Percentiles rank a stretch among this genome's conserved stretches.
Conservation (phyloP, 2,113 vertebrate genomes). For the Mus pahari region DNA sequence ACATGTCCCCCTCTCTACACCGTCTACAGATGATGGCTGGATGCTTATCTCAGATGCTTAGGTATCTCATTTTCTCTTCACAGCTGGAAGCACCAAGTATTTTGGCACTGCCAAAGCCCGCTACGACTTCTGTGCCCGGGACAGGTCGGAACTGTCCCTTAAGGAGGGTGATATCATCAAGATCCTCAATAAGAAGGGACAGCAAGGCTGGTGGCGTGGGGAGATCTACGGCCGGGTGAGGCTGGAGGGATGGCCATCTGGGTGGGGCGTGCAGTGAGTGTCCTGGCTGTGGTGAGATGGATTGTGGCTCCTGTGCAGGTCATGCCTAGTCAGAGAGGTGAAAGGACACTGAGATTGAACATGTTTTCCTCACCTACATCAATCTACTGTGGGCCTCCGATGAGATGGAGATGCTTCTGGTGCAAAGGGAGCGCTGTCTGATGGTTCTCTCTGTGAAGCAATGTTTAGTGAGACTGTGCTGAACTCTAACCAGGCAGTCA, state of each 20-base stretch:
- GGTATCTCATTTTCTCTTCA: not conserved
- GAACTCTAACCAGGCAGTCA: not conserved
- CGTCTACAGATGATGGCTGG: fast-evolving
- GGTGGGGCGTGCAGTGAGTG: not conserved
- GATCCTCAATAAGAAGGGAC: constrained; percentile 94
- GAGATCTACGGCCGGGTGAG: constrained; percentile 95
- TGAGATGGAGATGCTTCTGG: not conserved
- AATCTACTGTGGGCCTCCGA: not conserved
- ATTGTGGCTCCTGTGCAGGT: not conserved
- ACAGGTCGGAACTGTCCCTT: constrained; percentile 93
- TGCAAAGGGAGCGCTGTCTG: not conserved
- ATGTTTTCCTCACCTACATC: not conserved
- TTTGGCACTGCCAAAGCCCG: constrained; percentile 92
- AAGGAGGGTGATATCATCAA: constrained; percentile 94
- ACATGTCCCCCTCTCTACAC: fast-evolving
- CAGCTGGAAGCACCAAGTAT: constrained; percentile 87
- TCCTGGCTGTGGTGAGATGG: fast-evolving
- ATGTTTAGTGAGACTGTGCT: not conserved
- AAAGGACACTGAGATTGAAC: not conserved
- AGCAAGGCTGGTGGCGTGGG: constrained; percentile 95
- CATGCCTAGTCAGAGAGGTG: not conserved
- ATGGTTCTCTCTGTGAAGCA: not conserved
- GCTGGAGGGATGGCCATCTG: not conserved
- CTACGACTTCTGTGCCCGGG: constrained; percentile 94
- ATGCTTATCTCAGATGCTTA: fast-evolving